phyloP scores from a whole-genome alignment of 2,888 invertebrate species.

The Rhodophaea formosa region DNA sequence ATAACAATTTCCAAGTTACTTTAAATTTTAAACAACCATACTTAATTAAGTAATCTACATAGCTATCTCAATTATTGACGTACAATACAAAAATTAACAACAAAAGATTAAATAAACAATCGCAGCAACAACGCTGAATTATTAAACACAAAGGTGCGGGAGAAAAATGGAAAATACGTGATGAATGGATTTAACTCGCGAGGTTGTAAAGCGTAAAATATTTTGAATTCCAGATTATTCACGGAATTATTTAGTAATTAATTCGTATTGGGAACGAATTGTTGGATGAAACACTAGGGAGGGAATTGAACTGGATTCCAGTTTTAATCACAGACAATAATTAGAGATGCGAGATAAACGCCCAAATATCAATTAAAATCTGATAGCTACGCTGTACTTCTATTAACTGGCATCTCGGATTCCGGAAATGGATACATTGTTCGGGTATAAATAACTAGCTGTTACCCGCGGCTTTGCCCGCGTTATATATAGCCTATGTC shows the following conservation, averaged over 20 bases:
- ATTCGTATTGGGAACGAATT: constrained; percentile 12
- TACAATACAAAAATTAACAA: too few species aligned
- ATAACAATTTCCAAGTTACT: too few species aligned
- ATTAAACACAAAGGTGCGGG: not conserved
- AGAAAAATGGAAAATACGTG: not conserved
- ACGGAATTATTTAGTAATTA: constrained; percentile 11
- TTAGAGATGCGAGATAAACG: constrained; percentile 21
- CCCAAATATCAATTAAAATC: constrained; percentile 21
- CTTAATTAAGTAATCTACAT: too few species aligned
- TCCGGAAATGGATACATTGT: not conserved
- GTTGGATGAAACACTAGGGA: constrained; percentile 19
- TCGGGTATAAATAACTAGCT: too few species aligned
- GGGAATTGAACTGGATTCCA: constrained; percentile 20
- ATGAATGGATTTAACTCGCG: not conserved
- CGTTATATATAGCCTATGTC: too few species aligned
- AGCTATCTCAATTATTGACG: too few species aligned
- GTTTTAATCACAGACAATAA: constrained; percentile 28
- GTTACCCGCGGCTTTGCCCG: too few species aligned
- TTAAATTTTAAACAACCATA: too few species aligned
- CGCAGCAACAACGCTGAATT: too few species aligned
- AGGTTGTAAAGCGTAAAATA: not conserved
- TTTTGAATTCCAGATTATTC: not conserved
- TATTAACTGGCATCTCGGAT: not conserved
- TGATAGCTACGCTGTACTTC: not conserved
- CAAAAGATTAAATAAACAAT: too few species aligned